These are phyloP conservation scores for Pseudolaguvia tuberculata DNA, from an alignment of 2,113 vertebrate species.

Conservation along the genomic window DNA sequence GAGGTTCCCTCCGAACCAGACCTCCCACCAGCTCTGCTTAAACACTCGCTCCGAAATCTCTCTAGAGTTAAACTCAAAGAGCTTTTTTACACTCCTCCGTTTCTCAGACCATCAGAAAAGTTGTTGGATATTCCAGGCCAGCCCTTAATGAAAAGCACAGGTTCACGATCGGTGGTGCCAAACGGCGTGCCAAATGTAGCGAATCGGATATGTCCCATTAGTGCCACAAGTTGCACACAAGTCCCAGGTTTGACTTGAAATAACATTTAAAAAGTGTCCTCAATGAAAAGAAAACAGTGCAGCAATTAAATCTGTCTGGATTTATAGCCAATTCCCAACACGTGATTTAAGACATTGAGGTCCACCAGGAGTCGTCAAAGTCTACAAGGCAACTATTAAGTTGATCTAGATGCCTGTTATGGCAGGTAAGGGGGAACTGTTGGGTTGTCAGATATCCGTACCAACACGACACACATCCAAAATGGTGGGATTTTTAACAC, in stretches of 20 bases:
- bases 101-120: not conserved
- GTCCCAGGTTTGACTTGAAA: conserved; percentile 16
- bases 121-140: not conserved
- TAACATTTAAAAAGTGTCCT: conserved; percentile 45
- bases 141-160: conserved; percentile 33
- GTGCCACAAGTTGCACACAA: conserved; percentile 4
- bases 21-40: conserved; percentile 19
- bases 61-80: conserved; percentile 2
- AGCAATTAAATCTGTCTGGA: conserved; percentile 41
- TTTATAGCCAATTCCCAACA: conserved; percentile 32
- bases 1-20: conserved; percentile 22
- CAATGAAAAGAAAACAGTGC: conserved; percentile 40
- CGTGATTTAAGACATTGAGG: conserved; percentile 34
- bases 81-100: not conserved
- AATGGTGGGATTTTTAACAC: conserved; percentile 21
- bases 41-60: conserved; percentile 3
- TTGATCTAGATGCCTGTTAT: conserved; percentile 38
- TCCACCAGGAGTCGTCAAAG: conserved; percentile 32
- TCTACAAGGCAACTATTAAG: conserved; percentile 39
- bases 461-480: conserved; percentile 27
- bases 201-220: conserved; percentile 31
- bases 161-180: not conserved
- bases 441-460: conserved; percentile 28
- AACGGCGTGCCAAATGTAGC: not conserved
- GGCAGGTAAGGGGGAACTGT: conserved; percentile 26